phyloP scores from a whole-genome alignment of 2,113 vertebrate species.

The Odontophorus gujanensis region DNA sequence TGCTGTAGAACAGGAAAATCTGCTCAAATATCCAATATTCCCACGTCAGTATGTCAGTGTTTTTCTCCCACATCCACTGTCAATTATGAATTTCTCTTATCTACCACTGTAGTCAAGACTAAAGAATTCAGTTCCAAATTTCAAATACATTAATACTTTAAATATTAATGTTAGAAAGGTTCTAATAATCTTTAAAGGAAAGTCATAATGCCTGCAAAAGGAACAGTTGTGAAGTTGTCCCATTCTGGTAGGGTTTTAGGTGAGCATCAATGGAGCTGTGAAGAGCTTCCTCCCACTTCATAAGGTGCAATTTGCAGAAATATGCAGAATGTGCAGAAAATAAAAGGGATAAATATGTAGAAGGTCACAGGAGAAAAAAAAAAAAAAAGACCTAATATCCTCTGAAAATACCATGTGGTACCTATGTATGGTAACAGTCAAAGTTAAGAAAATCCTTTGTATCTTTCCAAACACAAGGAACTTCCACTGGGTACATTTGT shows the following conservation, averaged over 20 bases:
- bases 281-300: background rate
- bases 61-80: background rate
- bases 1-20: background rate
- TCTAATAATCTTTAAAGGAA: slow-evolving; percentile 22
- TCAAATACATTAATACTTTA: slow-evolving; percentile 45
- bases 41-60: background rate
- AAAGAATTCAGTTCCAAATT: background rate
- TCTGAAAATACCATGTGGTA: background rate
- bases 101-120: background rate
- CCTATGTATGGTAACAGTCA: too few species aligned
- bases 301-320: background rate
- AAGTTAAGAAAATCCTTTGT: too few species aligned
- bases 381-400: background rate
- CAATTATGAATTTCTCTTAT: background rate
- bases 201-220: background rate
- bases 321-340: background rate
- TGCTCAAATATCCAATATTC: background rate
- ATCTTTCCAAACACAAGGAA: background rate
- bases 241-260: background rate
- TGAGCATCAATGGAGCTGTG: background rate
- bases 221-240: background rate
- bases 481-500: background rate
- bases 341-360: background rate
- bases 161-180: slow-evolving; percentile 46
- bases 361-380: background rate